phyloP scores from a whole-genome alignment of 1,140 invertebrate species.

The Conus ventricosus region DNA sequence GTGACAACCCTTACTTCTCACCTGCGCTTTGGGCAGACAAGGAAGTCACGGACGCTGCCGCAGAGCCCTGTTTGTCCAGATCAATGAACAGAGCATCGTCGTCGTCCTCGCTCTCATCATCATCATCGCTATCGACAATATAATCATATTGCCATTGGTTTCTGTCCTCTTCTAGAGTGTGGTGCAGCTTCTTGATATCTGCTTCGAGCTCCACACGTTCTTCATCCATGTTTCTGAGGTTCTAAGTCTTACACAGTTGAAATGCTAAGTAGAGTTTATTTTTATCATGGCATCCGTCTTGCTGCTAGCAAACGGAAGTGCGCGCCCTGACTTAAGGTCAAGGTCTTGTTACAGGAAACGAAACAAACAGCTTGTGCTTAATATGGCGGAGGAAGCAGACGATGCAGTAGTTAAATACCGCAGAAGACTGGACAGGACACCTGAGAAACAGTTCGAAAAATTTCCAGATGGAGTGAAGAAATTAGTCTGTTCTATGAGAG shows the following conservation, averaged over 20 bases:
- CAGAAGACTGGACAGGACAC: conserved; percentile 45
- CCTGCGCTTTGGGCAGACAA: conserved; percentile 20
- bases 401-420: conserved; percentile 34
- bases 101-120: conserved; percentile 15
- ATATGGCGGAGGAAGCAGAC: conserved; percentile 12
- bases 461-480: conserved; percentile 43
- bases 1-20: neutral
- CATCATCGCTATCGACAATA: conserved; percentile 25
- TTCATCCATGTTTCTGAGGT: neutral
- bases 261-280: neutral
- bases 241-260: neutral
- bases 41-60: conserved; percentile 24
- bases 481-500: conserved; percentile 39
- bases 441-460: conserved; percentile 47
- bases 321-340: neutral
- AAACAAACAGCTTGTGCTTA: conserved; percentile 32
- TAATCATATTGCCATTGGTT: conserved; percentile 31
- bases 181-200: conserved; percentile 33
- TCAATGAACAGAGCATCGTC: conserved; percentile 31
- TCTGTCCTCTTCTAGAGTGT: conserved; percentile 31
- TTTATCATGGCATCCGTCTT: neutral
- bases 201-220: conserved; percentile 28
- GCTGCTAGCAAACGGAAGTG: neutral
- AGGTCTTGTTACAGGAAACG: neutral
- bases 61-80: conserved; percentile 21